Conservation (phyloP, 2,888 invertebrate genomes). For the Miltochrista miniata region DNA sequence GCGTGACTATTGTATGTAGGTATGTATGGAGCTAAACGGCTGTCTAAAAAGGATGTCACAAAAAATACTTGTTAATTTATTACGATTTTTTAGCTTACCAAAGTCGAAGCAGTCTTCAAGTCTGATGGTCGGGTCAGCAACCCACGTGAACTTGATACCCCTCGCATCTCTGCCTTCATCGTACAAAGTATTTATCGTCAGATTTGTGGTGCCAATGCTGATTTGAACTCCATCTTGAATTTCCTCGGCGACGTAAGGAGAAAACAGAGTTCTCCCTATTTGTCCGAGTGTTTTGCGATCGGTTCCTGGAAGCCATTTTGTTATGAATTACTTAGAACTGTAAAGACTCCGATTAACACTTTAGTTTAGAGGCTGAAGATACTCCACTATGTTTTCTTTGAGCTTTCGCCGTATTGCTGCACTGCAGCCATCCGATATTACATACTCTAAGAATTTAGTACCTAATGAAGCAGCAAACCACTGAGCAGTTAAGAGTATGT, state of each 20-base stretch:
- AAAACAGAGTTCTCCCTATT: conserved; percentile 65
- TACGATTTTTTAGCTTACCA: conserved; percentile 41
- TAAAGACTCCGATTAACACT: too few relatives aligned
- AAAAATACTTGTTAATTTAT: too few relatives aligned
- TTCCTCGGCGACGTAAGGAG: conserved; percentile 49
- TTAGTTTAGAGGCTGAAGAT: too few relatives aligned
- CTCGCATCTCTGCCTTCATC: conserved; percentile 52
- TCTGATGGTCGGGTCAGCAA: conserved; percentile 48
- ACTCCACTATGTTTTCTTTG: too few relatives aligned
- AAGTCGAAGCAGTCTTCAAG: conserved; percentile 80
- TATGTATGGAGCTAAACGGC: too few relatives aligned
- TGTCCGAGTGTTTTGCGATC: conserved; percentile 50
- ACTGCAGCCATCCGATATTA: too few relatives aligned
- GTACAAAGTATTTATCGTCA: conserved; percentile 57
- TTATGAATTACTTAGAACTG: not conserved
- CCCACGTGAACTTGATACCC: conserved; percentile 68
- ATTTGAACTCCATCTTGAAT: conserved; percentile 60
- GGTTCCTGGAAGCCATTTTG: conserved; percentile 37
- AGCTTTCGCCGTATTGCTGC: too few relatives aligned
- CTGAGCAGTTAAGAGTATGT: too few relatives aligned
- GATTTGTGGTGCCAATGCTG: conserved; percentile 53
- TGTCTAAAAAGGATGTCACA: too few relatives aligned
- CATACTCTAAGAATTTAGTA: too few relatives aligned
- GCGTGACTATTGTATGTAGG: not conserved
- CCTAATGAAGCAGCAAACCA: too few relatives aligned